These are phyloP conservation scores for Polypterus bichir DNA, from an alignment of 2,113 vertebrate species.

Conservation along the genomic window DNA sequence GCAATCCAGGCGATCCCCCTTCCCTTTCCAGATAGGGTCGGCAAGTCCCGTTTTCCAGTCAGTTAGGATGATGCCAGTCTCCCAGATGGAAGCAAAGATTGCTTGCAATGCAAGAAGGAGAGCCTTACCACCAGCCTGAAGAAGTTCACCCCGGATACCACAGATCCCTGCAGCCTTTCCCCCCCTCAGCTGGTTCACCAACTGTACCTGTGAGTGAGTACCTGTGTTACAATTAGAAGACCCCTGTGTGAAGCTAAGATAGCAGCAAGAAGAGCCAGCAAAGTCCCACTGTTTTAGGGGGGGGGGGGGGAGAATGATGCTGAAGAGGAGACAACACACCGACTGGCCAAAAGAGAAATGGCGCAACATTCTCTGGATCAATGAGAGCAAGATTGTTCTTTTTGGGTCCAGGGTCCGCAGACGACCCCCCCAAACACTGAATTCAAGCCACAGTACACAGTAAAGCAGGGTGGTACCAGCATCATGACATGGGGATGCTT, in stretches of 20 bases:
- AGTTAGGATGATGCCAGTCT: too few species aligned
- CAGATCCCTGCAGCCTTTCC: too few species aligned
- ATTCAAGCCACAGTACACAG: constrained; percentile 20
- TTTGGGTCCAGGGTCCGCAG: constrained; percentile 14
- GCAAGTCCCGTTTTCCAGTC: too few species aligned
- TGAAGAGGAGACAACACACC: constrained; percentile 10
- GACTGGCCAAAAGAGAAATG: constrained; percentile 17
- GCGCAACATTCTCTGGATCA: constrained; percentile 12
- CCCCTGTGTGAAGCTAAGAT: constrained; percentile 9
- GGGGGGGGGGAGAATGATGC: too few species aligned
- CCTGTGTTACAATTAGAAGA: constrained; percentile 12
- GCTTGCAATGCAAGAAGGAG: too few species aligned
- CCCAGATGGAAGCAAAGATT: too few species aligned
- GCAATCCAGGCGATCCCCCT: too few species aligned
- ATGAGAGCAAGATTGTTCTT: constrained; percentile 14
- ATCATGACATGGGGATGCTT: constrained; percentile 11
- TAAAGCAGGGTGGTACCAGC: constrained; percentile 16
- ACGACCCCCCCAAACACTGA: constrained; percentile 12
- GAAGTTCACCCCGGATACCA: too few species aligned
- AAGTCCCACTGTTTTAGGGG: constrained; percentile 12
- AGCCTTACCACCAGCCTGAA: too few species aligned
- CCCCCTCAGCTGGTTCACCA: too few species aligned
- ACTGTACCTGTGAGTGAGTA: neutral
- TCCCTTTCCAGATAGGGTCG: too few species aligned
- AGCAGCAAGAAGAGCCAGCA: constrained; percentile 10